Conservation (phyloP, 2,113 vertebrate species). For the Fregetta grallaria region DNA sequence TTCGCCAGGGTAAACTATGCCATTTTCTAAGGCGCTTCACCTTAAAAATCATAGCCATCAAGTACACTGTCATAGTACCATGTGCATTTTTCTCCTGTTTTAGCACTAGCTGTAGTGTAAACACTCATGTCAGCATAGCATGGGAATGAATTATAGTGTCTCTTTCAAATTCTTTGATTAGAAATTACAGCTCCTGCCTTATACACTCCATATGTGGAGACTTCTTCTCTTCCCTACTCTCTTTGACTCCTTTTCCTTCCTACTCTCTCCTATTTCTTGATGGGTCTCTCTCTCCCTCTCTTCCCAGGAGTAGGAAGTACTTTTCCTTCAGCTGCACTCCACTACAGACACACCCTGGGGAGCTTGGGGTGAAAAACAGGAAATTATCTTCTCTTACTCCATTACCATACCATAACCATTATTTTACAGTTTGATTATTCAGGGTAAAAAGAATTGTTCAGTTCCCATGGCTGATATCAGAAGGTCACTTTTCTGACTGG, state of each 20-base stretch:
- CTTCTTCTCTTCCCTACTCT: background rate
- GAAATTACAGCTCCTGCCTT: background rate
- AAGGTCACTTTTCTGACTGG: background rate
- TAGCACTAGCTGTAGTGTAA: background rate
- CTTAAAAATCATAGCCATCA: background rate
- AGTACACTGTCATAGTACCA: background rate
- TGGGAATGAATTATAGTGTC: background rate
- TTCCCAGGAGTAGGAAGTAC: background rate
- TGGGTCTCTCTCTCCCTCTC: too few species aligned
- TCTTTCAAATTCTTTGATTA: background rate
- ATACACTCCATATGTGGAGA: too few species aligned
- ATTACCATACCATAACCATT: background rate
- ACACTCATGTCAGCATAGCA: background rate
- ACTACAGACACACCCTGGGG: too few species aligned
- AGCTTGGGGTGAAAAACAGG: background rate
- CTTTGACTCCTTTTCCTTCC: background rate
- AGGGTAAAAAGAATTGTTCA: background rate
- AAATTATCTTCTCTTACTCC: background rate
- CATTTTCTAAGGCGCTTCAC: background rate
- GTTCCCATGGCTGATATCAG: background rate
- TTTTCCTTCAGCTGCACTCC: background rate
- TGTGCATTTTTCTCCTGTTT: background rate
- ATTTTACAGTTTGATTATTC: background rate
- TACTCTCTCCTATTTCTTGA: fast-evolving
- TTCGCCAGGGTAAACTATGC: background rate